Conservation (phyloP, 2,113 vertebrate genomes). For the Hyla sarda region DNA sequence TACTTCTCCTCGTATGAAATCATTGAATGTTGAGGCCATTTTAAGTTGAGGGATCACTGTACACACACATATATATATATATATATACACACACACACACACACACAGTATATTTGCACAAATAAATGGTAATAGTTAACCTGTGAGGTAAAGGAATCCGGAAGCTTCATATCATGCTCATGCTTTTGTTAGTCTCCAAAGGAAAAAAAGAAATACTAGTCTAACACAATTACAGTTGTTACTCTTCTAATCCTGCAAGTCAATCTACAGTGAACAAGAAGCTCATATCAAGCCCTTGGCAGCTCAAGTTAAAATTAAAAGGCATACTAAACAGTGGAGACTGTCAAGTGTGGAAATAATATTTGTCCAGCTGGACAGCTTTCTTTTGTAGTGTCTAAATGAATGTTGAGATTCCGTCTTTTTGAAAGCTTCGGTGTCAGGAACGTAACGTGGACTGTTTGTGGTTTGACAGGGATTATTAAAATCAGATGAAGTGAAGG, state of each 20-base stretch:
- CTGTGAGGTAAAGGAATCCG: neutral
- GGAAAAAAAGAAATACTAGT: constrained; percentile 66
- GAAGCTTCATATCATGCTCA: neutral
- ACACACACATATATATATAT: too few species aligned
- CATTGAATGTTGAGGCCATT: too few species aligned
- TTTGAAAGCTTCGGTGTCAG: constrained; percentile 87
- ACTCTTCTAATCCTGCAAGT: constrained; percentile 80
- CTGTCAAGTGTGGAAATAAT: constrained; percentile 96
- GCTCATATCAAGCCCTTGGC: constrained; percentile 74
- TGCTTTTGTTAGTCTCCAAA: constrained; percentile 61
- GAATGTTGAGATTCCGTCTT: constrained; percentile 98
- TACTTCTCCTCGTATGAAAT: too few species aligned
- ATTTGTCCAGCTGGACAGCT: constrained; percentile 98
- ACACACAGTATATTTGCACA: neutral
- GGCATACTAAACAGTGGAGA: constrained; percentile 86
- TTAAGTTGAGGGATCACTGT: too few species aligned
- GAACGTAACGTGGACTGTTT: constrained; percentile 91
- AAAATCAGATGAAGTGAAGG: constrained; percentile 94
- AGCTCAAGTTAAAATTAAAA: constrained; percentile 86
- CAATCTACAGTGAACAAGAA: constrained; percentile 76
- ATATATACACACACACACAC: neutral
- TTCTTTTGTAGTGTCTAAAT: constrained; percentile 96
- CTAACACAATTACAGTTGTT: constrained; percentile 78
- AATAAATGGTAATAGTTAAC: neutral
- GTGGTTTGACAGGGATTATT: constrained; percentile 99